phyloP scores from a whole-genome alignment of 2,113 vertebrate species.

The Alouatta palliata region DNA sequence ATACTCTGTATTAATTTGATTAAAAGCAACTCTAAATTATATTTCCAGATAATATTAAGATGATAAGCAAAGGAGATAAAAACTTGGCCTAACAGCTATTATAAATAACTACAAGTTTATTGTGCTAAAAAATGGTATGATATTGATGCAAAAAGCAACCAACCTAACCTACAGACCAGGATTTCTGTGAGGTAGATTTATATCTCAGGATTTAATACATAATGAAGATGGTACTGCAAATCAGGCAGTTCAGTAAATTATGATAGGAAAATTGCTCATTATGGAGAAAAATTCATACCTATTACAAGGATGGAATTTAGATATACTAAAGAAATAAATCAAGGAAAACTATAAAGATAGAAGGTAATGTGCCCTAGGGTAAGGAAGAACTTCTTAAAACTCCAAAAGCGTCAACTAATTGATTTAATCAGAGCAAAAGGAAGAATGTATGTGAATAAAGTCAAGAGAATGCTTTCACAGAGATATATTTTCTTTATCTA shows the following conservation, averaged over 20 bases:
- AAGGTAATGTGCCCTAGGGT: not conserved
- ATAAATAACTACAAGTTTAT: not conserved
- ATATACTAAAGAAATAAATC: conserved; percentile 32
- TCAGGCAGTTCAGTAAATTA: not conserved
- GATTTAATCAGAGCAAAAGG: not conserved
- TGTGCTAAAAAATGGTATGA: not conserved
- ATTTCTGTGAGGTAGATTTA: not conserved
- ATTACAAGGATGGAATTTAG: not conserved
- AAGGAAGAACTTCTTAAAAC: conserved; percentile 2
- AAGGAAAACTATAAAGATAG: not conserved
- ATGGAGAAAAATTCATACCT: not conserved
- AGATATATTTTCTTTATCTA: not conserved
- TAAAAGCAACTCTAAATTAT: not conserved
- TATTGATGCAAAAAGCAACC: not conserved
- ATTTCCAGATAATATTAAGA: not conserved
- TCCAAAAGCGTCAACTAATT: not conserved
- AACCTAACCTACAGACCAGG: not conserved
- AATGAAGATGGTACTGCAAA: not conserved
- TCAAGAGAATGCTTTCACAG: not conserved
- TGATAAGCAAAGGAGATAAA: not conserved
- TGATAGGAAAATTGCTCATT: not conserved
- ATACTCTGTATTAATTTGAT: not conserved
- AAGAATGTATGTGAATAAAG: conserved; percentile 6
- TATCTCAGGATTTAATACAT: conserved; percentile 6
- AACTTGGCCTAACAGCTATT: not conserved